phyloP scores from a whole-genome alignment of 2,113 vertebrate species.

The Neogale vison region DNA sequence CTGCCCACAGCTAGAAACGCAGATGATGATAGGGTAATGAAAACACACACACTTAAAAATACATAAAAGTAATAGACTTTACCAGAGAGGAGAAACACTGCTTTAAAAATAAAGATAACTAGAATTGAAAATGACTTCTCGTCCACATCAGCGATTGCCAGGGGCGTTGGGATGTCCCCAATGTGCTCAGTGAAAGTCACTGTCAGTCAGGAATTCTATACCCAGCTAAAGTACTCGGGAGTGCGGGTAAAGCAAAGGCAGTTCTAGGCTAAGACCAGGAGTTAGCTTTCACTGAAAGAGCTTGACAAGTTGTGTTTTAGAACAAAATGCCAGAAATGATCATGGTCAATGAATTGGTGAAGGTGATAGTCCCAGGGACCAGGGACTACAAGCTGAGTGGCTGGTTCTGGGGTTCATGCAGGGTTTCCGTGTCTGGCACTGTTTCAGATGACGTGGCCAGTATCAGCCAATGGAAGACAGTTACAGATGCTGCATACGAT shows the following conservation, averaged over 20 bases:
- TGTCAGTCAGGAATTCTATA: background rate
- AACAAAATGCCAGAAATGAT: background rate
- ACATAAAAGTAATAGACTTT: background rate
- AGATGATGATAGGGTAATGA: background rate
- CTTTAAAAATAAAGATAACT: background rate
- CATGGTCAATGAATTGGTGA: fast-evolving
- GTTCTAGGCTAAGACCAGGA: background rate
- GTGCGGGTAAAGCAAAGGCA: background rate
- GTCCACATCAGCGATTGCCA: background rate
- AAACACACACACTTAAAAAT: background rate
- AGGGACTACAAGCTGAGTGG: background rate
- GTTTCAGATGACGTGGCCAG: fast-evolving
- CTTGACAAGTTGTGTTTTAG: background rate
- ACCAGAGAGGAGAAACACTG: background rate
- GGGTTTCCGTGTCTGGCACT: background rate
- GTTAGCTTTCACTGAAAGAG: background rate
- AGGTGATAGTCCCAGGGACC: background rate
- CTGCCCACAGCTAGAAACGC: background rate
- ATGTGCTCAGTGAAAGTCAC: no score
- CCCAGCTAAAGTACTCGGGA: background rate
- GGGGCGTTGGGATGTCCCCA: background rate
- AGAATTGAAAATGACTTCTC: background rate
- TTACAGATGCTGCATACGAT: fast-evolving
- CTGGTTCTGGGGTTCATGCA: no score
- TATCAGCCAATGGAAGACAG: no score